These are phyloP conservation scores for Bimastos eiseni DNA, from an alignment of 2,888 invertebrate genomes.

Conservation along the genomic window DNA sequence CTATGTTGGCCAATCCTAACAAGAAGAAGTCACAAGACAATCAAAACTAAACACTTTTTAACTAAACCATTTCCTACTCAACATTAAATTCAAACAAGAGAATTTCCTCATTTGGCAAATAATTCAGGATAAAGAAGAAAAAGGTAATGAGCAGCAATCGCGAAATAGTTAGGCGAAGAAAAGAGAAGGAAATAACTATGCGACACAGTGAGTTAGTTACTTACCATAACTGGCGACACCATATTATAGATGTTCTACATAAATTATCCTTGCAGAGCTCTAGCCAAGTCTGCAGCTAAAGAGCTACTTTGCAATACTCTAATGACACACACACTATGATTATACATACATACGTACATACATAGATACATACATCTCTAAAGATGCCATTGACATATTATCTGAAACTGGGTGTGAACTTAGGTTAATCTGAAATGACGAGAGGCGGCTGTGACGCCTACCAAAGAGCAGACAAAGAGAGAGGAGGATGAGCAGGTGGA, in stretches of 20 bases:
- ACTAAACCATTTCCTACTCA: background rate
- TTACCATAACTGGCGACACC: background rate
- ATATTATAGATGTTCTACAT: background rate
- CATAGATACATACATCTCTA: background rate
- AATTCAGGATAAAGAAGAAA: background rate
- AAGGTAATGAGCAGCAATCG: background rate
- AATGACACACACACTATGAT: no score
- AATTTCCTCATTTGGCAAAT: background rate
- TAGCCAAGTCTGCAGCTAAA: background rate
- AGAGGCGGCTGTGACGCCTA: conserved; percentile 1
- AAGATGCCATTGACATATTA: background rate
- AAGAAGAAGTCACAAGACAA: background rate
- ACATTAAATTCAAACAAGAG: background rate
- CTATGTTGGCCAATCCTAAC: conserved; percentile 41
- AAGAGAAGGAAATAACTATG: background rate
- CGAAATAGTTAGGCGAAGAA: background rate
- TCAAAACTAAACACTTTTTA: background rate
- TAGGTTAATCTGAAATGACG: background rate
- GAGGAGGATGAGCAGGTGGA: background rate
- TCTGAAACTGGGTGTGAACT: background rate
- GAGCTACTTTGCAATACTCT: background rate
- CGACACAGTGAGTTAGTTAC: background rate
- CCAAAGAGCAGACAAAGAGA: background rate
- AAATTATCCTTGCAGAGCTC: background rate
- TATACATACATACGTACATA: no score